phyloP scores from a whole-genome alignment of 1,140 invertebrate species.

The Monochamus saltuarius region DNA sequence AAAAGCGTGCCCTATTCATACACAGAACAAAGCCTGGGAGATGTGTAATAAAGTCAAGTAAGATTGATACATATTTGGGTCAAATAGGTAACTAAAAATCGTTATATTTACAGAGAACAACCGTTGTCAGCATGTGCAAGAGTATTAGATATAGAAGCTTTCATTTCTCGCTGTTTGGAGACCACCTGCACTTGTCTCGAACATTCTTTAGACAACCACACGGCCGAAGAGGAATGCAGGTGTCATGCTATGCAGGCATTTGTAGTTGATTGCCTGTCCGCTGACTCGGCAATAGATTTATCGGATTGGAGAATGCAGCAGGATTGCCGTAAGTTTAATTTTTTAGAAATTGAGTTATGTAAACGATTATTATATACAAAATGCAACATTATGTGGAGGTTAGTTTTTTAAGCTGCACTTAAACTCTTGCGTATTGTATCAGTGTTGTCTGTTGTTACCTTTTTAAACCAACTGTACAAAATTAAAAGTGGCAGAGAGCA shows the following conservation, averaged over 20 bases:
- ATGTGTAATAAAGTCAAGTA: conserved; percentile 62
- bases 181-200: conserved; percentile 69
- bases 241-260: conserved; percentile 69
- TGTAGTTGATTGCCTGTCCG: conserved; percentile 69
- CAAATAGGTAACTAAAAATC: not conserved
- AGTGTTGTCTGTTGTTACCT: no score
- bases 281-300: conserved; percentile 62
- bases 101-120: conserved; percentile 53
- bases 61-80: conserved; percentile 8
- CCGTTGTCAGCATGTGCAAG: conserved; percentile 63
- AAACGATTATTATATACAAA: no score
- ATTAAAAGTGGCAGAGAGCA: no score
- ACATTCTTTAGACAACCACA: conserved; percentile 46
- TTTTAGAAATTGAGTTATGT: not conserved
- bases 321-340: conserved; percentile 64
- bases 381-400: no score
- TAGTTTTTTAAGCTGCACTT: no score
- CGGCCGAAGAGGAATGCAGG: conserved; percentile 61
- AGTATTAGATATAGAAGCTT: conserved; percentile 64
- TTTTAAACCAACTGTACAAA: no score
- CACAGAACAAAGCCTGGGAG: conserved; percentile 63
- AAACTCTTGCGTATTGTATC: no score
- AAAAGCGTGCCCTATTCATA: conserved; percentile 58
- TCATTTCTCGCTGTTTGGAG: conserved; percentile 70
- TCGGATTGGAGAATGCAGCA: conserved; percentile 68